A percentile compares a stretch with the other conserved stretches of the same genome.
phyloP scores from a whole-genome alignment of 2,888 invertebrate species.

The Tachina lurida region DNA sequence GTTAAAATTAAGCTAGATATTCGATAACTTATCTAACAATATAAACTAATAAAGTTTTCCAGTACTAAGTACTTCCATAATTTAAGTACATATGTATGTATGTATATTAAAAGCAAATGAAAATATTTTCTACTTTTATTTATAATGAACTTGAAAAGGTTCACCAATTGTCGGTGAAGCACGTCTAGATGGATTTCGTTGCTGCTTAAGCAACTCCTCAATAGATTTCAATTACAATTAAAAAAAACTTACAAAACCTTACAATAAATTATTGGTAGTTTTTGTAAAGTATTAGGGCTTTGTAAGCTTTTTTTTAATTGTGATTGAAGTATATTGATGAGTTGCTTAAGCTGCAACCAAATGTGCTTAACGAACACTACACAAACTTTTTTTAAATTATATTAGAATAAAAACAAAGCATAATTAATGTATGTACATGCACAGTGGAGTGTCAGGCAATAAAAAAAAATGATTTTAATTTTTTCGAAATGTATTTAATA shows the following conservation, averaged over 20 bases:
- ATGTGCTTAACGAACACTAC: too few species aligned
- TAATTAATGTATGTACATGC: constrained; percentile 9
- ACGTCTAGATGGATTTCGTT: too few species aligned
- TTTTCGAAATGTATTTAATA: too few species aligned
- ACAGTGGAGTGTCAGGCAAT: not conserved
- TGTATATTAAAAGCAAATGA: constrained; percentile 2
- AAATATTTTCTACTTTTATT: too few species aligned
- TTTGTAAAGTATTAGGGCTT: too few species aligned
- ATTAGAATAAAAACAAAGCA: not conserved
- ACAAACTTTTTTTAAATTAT: too few species aligned
- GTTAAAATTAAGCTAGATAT: constrained; percentile 48
- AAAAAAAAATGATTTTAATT: not conserved
- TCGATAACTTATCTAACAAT: not conserved
- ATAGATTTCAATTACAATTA: not conserved
- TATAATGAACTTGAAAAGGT: too few species aligned
- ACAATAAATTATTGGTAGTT: not conserved
- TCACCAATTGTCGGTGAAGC: too few species aligned
- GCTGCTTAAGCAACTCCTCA: too few species aligned
- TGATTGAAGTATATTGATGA: too few species aligned
- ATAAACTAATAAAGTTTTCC: constrained; percentile 51
- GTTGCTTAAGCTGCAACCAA: too few species aligned
- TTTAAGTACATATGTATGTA: constrained; percentile 33
- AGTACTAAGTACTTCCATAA: constrained; percentile 63
- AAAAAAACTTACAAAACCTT: not conserved
- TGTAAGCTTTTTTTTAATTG: too few species aligned